Evolutionary conservation across 92 coral and sea anemone genomes (phyloP), one percentile per base, ranked within the genome.

Genomic region (Phenganax marumi): DNA sequence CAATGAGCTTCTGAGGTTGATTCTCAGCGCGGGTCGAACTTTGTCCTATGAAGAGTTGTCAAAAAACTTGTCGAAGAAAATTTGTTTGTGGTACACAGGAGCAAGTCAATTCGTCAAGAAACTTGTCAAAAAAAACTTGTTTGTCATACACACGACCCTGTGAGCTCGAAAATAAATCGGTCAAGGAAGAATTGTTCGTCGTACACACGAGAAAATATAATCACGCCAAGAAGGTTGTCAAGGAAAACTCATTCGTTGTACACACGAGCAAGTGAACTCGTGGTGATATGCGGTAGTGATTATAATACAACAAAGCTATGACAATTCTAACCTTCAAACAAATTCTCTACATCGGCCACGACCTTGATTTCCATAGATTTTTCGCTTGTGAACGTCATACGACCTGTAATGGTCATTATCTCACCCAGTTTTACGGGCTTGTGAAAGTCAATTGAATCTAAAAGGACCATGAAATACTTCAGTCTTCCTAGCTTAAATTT

Each of bases 391-490:
- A 92, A 95, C 12, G 96, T 90, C 76, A 91, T 57, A 19, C 90
- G 58, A 10, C 96, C 97, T 64, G 84, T 88, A 24, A 95, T 69
- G 54, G 89, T 91, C 70, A 95, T 85, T 8, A 95, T 81, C 68
- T 92, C 93, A 46, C 97, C 96, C 23, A 92, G 91, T 12, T 73
- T 89, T 13, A 95, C 97, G 9, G 97, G 93, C 12, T 91, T 91
- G 73, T 95, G 97, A 78, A 95, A 95, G 76, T 95, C 98, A 73
- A 92, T 95, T 48, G 97, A 97, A 91, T 95, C 98, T 95, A 53
- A 12, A 76, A 64, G 22, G 3, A 52, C 25, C 1, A 48, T 14
- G 25, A 69, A 65, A 12, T 19, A 22, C 12, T 12, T 46, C 46
- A 24, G 19, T 24, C 69, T n/a, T 48, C 19, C n/a, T 43, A 18